Evolutionary conservation across 2,113 vertebrate species (phyloP).

Genomic region (Amia ocellicauda): DNA sequence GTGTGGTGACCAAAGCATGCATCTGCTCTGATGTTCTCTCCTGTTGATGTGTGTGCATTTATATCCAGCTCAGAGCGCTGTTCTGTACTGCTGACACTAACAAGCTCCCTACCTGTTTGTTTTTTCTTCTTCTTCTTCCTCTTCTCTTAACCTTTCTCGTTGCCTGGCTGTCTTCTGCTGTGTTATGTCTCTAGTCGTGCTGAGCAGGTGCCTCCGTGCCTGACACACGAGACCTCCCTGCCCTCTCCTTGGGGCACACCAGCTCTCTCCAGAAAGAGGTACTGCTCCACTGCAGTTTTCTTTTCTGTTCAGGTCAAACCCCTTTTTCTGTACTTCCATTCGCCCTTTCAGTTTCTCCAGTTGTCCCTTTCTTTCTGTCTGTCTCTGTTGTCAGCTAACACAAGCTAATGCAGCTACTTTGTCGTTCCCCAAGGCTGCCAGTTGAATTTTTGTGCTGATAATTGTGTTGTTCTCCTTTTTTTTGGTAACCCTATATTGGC

Average conservation of each 20-base stretch:
- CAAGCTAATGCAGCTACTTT: not conserved
- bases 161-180: constrained; percentile 41
- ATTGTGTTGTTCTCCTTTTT: too few species aligned
- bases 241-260: constrained; percentile 99
- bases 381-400: not conserved
- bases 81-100: constrained; percentile 57
- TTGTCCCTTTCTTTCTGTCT: constrained; percentile 25
- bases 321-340: not conserved
- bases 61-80: constrained; percentile 4
- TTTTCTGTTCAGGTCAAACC: not conserved
- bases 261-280: constrained; percentile 98
- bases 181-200: constrained; percentile 84
- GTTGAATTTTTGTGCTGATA: too few species aligned
- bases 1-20: not conserved
- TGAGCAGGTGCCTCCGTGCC: constrained; percentile 96
- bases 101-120: constrained; percentile 44
- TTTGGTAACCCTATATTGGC: too few species aligned
- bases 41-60: constrained; percentile 12
- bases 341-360: not conserved
- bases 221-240: constrained; percentile 97
- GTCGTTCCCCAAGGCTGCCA: too few species aligned
- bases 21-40: not conserved
- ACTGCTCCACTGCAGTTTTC: constrained; percentile 59
- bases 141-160: constrained; percentile 56
- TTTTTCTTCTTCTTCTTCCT: constrained; percentile 50